Conservation (phyloP, 2,797 vertebrate species). For the Leucoraja ocellata region DNA sequence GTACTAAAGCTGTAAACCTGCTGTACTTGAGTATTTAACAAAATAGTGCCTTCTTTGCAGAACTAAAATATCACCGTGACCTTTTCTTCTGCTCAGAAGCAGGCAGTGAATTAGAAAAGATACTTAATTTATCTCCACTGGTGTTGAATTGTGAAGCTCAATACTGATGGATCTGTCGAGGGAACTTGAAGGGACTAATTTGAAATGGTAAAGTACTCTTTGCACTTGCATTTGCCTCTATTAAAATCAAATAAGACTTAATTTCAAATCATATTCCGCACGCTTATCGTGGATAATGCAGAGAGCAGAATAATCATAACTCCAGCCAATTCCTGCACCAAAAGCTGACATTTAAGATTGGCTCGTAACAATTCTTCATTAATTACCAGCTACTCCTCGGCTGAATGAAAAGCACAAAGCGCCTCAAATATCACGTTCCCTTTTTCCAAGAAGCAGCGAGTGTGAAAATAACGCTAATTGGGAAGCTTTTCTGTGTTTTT, state of each 20-base stretch:
- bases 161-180: background rate
- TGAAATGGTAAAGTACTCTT: slow-evolving; percentile 21
- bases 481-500: background rate
- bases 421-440: background rate
- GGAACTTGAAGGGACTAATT: background rate
- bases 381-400: background rate
- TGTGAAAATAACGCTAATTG: background rate
- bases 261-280: slow-evolving; percentile 16
- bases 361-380: background rate
- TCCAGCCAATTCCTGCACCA: background rate
- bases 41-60: slow-evolving; percentile 22
- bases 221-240: slow-evolving; percentile 19
- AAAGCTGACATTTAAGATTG: background rate
- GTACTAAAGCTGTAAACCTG: background rate
- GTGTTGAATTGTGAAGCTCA: background rate
- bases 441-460: background rate
- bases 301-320: background rate
- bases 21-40: background rate
- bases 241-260: slow-evolving; percentile 12
- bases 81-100: background rate
- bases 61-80: slow-evolving; percentile 31
- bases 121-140: slow-evolving; percentile 19
- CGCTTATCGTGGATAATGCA: background rate
- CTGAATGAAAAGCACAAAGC: background rate
- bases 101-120: background rate